Evolutionary conservation across 2,888 invertebrate species (phyloP).

Genomic region (Elysia crispata): DNA sequence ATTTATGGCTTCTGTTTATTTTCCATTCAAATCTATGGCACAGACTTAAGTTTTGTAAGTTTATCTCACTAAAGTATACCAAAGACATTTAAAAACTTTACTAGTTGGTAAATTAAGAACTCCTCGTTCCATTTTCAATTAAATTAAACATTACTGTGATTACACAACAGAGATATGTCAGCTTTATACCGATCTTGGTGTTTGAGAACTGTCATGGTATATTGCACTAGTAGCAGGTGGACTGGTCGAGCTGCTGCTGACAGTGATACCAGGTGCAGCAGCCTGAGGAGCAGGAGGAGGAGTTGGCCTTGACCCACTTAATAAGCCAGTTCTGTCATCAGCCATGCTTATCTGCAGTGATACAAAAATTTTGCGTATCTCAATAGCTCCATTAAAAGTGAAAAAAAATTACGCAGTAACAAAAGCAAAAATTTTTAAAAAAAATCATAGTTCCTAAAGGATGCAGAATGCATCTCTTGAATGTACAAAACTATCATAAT

Average conservation of each 20-base stretch:
- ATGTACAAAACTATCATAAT: too few relatives aligned
- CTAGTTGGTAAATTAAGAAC: background rate
- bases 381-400: too few relatives aligned
- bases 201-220: conserved; percentile 68
- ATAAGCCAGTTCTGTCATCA: conserved; percentile 36
- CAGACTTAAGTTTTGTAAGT: background rate
- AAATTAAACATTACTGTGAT: background rate
- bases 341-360: conserved; percentile 27
- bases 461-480: too few relatives aligned
- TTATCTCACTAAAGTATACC: background rate
- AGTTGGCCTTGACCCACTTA: conserved; percentile 34
- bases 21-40: too few relatives aligned
- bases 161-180: background rate
- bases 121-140: background rate
- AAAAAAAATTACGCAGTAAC: too few relatives aligned
- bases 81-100: background rate
- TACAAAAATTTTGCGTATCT: too few relatives aligned
- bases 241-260: background rate
- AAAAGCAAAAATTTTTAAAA: too few relatives aligned
- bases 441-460: too few relatives aligned
- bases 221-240: conserved; percentile 53
- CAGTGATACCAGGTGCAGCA: background rate
- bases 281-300: conserved; percentile 17
- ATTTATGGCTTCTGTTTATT: too few relatives aligned
- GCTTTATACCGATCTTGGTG: conserved; percentile 62